These are phyloP conservation scores for Bostrychus sinensis DNA, from an alignment of 2,113 vertebrate genomes.

Conservation along the genomic window DNA sequence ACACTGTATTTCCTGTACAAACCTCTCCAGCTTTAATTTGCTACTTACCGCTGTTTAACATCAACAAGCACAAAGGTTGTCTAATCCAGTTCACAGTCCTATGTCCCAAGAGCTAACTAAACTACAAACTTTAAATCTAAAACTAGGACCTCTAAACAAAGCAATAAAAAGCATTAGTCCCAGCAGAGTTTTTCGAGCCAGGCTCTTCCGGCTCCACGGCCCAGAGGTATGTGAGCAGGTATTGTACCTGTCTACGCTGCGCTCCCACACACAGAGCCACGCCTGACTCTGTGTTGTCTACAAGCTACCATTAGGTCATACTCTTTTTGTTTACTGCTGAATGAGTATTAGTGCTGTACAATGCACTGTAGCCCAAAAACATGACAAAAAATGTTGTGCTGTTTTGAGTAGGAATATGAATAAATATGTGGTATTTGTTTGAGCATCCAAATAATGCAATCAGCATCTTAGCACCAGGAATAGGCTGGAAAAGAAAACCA, in stretches of 20 bases:
- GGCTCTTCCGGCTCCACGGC: slow-evolving; percentile 14
- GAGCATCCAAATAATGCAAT: slow-evolving; percentile 35
- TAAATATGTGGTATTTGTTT: slow-evolving; percentile 44
- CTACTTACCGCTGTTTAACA: not conserved
- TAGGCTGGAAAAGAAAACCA: too few species aligned
- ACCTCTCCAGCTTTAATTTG: not conserved
- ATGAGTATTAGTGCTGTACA: not conserved
- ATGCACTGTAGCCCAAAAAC: not conserved
- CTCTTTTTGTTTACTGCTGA: slow-evolving; percentile 1
- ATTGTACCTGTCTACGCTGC: slow-evolving; percentile 26
- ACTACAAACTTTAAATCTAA: not conserved
- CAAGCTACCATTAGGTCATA: not conserved
- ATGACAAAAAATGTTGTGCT: not conserved
- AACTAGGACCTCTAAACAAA: not conserved
- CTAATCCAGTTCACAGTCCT: not conserved
- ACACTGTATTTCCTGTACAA: not conserved
- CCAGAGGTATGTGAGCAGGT: slow-evolving; percentile 28
- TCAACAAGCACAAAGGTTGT: not conserved
- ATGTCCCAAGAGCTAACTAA: not conserved
- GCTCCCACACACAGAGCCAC: slow-evolving; percentile 51
- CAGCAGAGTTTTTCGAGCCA: slow-evolving; percentile 4
- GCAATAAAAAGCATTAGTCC: not conserved
- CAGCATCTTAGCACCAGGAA: too few species aligned
- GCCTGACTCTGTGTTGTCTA: slow-evolving; percentile 25
- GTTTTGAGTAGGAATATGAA: not conserved